A percentile compares a stretch with the other conserved stretches of the same genome.
These are phyloP conservation scores for Siniperca scherzeri DNA, from an alignment of 2,797 vertebrate species.

Conservation along the genomic window DNA sequence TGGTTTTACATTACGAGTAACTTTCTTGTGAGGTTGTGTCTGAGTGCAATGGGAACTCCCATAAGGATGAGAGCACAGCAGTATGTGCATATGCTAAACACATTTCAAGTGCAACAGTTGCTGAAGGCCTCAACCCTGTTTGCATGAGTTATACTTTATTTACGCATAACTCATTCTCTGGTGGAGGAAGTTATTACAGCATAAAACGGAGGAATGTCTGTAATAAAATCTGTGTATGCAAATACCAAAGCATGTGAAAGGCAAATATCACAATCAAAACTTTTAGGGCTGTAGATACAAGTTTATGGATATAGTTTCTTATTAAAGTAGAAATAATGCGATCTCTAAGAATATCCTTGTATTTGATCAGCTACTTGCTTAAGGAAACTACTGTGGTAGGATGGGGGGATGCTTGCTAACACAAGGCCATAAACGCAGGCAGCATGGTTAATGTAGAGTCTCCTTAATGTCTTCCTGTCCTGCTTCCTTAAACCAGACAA, in stretches of 20 bases:
- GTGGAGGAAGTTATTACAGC: neutral
- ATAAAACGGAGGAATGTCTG: too few species aligned
- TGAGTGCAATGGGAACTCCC: neutral
- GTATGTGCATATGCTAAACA: constrained; percentile 11
- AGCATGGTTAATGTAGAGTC: constrained; percentile 32
- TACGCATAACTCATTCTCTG: neutral
- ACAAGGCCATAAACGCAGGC: constrained; percentile 26
- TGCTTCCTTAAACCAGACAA: constrained; percentile 24
- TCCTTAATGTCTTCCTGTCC: constrained; percentile 59
- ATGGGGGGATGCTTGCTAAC: neutral
- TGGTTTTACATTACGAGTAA: too few species aligned
- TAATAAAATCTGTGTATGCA: neutral
- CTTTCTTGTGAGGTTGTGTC: neutral
- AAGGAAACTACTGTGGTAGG: neutral
- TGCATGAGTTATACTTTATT: constrained; percentile 23
- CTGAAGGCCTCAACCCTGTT: neutral
- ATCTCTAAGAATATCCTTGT: neutral
- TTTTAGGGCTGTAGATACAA: neutral
- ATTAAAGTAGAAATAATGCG: neutral
- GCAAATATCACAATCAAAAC: constrained; percentile 6
- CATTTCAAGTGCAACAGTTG: neutral
- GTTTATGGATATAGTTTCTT: neutral
- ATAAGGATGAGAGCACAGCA: neutral
- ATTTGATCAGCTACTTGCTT: neutral
- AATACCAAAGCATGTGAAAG: constrained; percentile 16